These are phyloP conservation scores for Drosophila burlai DNA, from an alignment of 1,140 invertebrate species.

Conservation along the genomic window DNA sequence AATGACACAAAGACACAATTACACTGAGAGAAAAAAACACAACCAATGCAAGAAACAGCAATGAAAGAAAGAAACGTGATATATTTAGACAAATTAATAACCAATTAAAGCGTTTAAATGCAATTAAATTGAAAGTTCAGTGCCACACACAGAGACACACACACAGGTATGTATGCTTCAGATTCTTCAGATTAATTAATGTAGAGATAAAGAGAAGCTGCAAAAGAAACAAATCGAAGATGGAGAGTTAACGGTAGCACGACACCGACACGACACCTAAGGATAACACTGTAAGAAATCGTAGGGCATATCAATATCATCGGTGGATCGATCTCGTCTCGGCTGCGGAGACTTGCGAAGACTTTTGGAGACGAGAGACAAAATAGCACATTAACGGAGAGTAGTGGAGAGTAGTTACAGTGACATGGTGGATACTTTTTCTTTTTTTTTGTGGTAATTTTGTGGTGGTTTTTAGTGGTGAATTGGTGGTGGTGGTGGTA, in stretches of 20 bases:
- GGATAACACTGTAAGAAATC: slow-evolving; percentile 76
- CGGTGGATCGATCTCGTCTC: slow-evolving; percentile 43
- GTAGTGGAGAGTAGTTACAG: slow-evolving; percentile 68
- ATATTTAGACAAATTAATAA: slow-evolving; percentile 40
- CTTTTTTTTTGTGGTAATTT: slow-evolving; percentile 13
- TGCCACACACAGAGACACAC: slow-evolving; percentile 44
- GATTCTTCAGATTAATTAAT: slow-evolving; percentile 10
- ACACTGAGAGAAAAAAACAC: slow-evolving; percentile 47
- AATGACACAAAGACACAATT: slow-evolving; percentile 58
- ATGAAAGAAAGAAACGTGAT: slow-evolving; percentile 36
- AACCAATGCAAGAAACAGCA: slow-evolving; percentile 35
- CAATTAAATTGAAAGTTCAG: slow-evolving; percentile 29
- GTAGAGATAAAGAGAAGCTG: slow-evolving; percentile 35
- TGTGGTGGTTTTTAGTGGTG: slow-evolving; percentile 39
- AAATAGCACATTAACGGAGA: slow-evolving; percentile 72
- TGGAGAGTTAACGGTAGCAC: slow-evolving; percentile 66
- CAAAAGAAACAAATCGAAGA: slow-evolving; percentile 58
- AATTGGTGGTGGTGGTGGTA: slow-evolving; percentile 53
- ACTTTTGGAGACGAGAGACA: slow-evolving; percentile 47
- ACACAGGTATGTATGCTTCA: slow-evolving; percentile 17
- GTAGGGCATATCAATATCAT: slow-evolving; percentile 60
- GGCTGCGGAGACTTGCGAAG: slow-evolving; percentile 37
- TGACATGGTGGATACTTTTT: slow-evolving; percentile 43
- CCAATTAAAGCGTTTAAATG: slow-evolving; percentile 37
- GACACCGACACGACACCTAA: slow-evolving; percentile 72